Evolutionary conservation across 2,113 vertebrate genomes (phyloP).

Genomic region (Diglossa brunneiventris): DNA sequence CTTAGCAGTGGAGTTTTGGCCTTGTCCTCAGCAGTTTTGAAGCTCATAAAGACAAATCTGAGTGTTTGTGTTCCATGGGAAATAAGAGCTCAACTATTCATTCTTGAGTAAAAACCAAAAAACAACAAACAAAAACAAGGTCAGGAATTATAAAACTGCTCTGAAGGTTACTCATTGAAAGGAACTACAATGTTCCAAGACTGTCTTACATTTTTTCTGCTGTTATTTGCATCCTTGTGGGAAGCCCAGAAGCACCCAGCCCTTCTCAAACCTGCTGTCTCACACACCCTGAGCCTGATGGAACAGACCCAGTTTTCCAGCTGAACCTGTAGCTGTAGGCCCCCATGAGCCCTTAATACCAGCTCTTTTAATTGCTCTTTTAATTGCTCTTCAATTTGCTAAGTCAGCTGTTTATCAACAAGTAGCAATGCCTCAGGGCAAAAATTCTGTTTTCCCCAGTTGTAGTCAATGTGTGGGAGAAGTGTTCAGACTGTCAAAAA

Average conservation of each 20-base stretch:
- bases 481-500: neutral
- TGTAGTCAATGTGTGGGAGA: neutral
- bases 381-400: neutral
- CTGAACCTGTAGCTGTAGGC: neutral
- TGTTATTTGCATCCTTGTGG: neutral
- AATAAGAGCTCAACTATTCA: neutral
- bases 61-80: neutral
- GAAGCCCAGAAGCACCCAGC: neutral
- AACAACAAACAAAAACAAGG: neutral
- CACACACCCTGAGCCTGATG: accelerated
- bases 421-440: neutral
- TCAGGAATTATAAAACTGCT: neutral
- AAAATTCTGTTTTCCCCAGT: neutral
- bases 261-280: neutral
- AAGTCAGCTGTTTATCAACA: neutral
- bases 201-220: neutral
- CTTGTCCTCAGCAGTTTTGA: neutral
- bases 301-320: neutral
- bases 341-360: neutral
- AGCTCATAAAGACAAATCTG: neutral
- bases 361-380: neutral
- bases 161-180: neutral
- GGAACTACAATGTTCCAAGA: neutral
- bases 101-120: neutral
- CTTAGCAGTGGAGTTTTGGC: neutral